phyloP scores from a whole-genome alignment of 92 coral and sea anemone species.

The Porites rus region DNA sequence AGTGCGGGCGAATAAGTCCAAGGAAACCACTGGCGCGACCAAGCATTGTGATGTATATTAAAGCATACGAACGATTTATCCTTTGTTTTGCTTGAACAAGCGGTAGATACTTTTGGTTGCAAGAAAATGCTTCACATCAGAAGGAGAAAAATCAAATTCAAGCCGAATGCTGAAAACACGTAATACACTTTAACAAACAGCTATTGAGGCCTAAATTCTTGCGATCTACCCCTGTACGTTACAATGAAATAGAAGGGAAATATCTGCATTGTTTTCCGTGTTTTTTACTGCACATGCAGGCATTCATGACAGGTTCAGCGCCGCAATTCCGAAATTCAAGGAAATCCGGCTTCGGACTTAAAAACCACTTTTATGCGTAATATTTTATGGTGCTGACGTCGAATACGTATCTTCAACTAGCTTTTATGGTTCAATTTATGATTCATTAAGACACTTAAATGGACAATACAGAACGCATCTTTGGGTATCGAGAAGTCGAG shows the following conservation, averaged over 20 bases:
- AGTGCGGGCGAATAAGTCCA: no score
- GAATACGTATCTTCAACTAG: not conserved
- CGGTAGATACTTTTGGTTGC: no score
- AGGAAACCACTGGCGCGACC: no score
- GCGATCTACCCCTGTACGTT: not conserved
- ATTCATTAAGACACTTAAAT: no score
- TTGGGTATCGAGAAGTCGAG: no score
- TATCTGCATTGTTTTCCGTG: not conserved
- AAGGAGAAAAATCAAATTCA: not conserved
- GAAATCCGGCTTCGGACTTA: not conserved
- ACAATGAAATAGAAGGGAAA: not conserved
- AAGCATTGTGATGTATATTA: no score
- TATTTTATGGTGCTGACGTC: not conserved
- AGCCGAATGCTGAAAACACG: not conserved
- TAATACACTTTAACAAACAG: not conserved
- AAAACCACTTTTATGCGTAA: not conserved
- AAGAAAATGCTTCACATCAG: no score
- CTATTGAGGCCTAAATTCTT: not conserved
- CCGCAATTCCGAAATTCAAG: not conserved
- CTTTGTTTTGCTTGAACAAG: no score
- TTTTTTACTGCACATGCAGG: not conserved
- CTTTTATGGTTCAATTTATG: no score
- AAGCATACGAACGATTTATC: no score
- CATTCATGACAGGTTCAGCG: not conserved
- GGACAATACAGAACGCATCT: no score